These are phyloP conservation scores for Neodiprion pinetum DNA, from an alignment of 1,140 invertebrate genomes.

Conservation along the genomic window DNA sequence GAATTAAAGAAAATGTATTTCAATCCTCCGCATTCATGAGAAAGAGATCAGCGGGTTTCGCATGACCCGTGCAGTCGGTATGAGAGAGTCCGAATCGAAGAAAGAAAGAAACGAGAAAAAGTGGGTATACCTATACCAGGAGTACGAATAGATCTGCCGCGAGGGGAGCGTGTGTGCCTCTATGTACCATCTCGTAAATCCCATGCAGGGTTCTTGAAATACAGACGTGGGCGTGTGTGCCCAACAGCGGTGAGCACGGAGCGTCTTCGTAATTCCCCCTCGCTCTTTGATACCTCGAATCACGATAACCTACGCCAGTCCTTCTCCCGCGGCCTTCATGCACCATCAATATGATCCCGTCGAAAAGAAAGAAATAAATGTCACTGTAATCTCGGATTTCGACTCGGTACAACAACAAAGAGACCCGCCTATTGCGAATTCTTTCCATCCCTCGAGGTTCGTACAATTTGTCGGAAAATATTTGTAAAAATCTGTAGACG, in stretches of 20 bases:
- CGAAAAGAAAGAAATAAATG: slow-evolving; percentile 45
- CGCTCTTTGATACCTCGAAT: slow-evolving; percentile 39
- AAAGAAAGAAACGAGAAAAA: no score
- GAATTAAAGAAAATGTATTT: slow-evolving; percentile 35
- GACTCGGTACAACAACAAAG: background rate
- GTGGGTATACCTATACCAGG: no score
- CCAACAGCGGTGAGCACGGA: no score
- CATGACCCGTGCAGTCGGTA: no score
- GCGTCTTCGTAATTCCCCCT: slow-evolving; percentile 38
- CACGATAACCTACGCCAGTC: slow-evolving; percentile 12
- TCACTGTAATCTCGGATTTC: slow-evolving; percentile 34
- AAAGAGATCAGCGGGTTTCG: slow-evolving; percentile 35
- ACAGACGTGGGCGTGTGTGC: no score
- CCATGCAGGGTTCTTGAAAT: no score
- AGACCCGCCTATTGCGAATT: background rate
- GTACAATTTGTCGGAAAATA: background rate
- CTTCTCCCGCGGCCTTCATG: background rate
- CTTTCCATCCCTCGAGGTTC: background rate
- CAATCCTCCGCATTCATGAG: slow-evolving; percentile 35
- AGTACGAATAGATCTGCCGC: no score
- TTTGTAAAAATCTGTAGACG: no score
- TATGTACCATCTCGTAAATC: no score
- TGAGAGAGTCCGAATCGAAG: no score
- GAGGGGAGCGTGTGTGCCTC: no score
- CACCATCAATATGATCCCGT: slow-evolving; percentile 28